phyloP scores from a whole-genome alignment of 2,797 vertebrate genomes.

The Crypturellus tataupa region DNA sequence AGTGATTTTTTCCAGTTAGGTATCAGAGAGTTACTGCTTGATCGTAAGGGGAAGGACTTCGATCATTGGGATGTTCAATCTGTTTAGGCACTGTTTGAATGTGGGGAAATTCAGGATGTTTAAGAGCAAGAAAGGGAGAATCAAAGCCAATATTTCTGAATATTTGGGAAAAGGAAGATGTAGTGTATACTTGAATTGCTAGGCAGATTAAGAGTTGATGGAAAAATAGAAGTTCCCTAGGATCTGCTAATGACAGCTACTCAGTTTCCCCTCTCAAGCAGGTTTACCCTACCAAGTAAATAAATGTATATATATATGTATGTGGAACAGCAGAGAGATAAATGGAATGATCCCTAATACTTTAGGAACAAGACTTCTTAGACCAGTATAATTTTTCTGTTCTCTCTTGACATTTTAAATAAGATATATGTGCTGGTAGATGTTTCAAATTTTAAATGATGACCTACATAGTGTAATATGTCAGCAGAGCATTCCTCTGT shows the following conservation, averaged over 20 bases:
- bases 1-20: background rate
- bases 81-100: background rate
- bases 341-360: slow-evolving; percentile 50
- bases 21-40: background rate
- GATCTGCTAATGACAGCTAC: background rate
- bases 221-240: background rate
- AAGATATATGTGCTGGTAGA: slow-evolving; percentile 74
- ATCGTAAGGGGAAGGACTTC: background rate
- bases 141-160: background rate
- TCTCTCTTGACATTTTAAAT: slow-evolving; percentile 77
- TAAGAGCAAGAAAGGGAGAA: background rate
- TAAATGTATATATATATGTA: background rate
- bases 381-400: slow-evolving; percentile 62
- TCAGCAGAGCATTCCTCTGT: slow-evolving; percentile 73
- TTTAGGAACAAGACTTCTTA: slow-evolving; percentile 63
- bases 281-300: slow-evolving; percentile 47
- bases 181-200: background rate
- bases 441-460: slow-evolving; percentile 79
- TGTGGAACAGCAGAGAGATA: background rate
- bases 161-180: background rate
- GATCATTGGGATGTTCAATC: background rate
- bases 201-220: background rate
- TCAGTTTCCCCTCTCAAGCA: background rate
- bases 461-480: slow-evolving; percentile 67
- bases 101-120: background rate